These are phyloP conservation scores for Balearica regulorum DNA, from an alignment of 2,797 vertebrate genomes.

Conservation along the genomic window DNA sequence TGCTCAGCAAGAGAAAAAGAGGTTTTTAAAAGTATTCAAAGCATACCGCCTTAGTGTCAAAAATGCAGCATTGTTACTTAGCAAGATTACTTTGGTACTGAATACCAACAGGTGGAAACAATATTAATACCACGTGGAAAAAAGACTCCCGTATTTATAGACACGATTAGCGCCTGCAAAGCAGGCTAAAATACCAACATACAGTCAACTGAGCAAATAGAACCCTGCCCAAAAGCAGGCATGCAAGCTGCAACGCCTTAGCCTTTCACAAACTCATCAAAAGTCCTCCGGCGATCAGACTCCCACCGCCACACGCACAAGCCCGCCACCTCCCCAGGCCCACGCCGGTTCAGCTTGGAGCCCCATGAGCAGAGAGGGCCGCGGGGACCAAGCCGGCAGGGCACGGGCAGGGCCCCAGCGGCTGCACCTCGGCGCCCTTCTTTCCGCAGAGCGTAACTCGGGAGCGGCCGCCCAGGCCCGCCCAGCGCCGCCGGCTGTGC, in stretches of 20 bases:
- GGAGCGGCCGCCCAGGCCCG: not conserved
- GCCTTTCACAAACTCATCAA: no score
- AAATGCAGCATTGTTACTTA: rapidly evolving
- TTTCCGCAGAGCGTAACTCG: not conserved
- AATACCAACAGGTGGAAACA: not conserved
- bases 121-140: rapidly evolving
- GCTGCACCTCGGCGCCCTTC: not conserved
- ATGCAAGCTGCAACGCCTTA: rapidly evolving
- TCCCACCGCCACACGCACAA: not conserved
- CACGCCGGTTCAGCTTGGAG: no score
- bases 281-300: not conserved
- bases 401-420: rapidly evolving
- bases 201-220: rapidly evolving
- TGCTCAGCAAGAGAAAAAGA: not conserved
- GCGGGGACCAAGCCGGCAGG: no score
- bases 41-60: rapidly evolving
- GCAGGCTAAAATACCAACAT: rapidly evolving
- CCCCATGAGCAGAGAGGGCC: rapidly evolving
- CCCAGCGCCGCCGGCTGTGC: not conserved
- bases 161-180: rapidly evolving
- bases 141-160: rapidly evolving
- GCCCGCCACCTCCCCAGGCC: no score
- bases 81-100: not conserved
- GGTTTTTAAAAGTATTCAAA: rapidly evolving
- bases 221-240: no score